Evolutionary conservation across 2,888 invertebrate species (phyloP), one percentile per base, ranked within the genome.

Genomic region (Malachius bipustulatus): DNA sequence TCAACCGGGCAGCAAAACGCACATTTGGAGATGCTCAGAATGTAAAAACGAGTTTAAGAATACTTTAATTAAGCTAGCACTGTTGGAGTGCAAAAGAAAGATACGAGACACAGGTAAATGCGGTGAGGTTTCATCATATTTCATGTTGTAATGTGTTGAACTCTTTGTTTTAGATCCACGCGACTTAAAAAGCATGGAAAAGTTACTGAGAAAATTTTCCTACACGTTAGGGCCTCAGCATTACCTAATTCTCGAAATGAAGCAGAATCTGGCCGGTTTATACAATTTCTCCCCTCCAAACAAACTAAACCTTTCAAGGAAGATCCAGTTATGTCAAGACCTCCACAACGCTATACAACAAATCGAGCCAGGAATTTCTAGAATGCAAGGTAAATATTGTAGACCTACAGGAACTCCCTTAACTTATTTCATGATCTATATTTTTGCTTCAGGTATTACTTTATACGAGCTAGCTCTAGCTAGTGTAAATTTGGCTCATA

Each of bases 391-490:
- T 76, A 51, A 16, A 32, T 11, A 32, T 13, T 14, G 3, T 13
- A 29, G 10, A 28, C n/a, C 2, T n/a, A n/a, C n/a, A n/a, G n/a
- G n/a, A n/a, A n/a, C n/a, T n/a, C n/a, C n/a, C n/a, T n/a, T n/a
- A n/a, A n/a, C n/a, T n/a, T n/a, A n/a, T n/a, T n/a, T n/a, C n/a
- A n/a, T n/a, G n/a, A n/a, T n/a, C n/a, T n/a, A 31, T 35, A 12
- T 26, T 10, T 26, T 36, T n/a, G 40, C 52, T 69, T 38, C 56
- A 72, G 83, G 79, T 1, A 75, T 85, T 34, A 73, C 80, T 6
- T 51, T 83, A 26, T 85, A 84, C 49, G 85, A 87, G 56, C 62
- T 83, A 45, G 81, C 82, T 51, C 70, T 71, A 10, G 74, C 82
- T 0, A 64, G 71, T 43, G 69, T 76, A 2, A 70, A 77, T 46